Percentiles rank a stretch among this genome's conserved stretches.
phyloP scores from a whole-genome alignment of 2,888 invertebrate genomes.

The Brachypalpus laphriformis region DNA sequence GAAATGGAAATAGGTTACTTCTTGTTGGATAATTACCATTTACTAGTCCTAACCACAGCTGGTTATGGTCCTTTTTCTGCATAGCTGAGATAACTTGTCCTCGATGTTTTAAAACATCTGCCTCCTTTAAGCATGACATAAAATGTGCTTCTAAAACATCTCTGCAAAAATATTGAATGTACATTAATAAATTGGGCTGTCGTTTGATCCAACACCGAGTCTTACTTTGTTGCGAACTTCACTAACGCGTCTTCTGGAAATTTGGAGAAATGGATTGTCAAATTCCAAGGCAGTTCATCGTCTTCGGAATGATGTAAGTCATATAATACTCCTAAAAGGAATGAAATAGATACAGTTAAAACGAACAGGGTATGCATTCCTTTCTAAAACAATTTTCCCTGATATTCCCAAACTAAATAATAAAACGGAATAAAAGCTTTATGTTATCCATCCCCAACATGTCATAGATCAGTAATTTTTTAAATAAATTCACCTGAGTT shows the following conservation, averaged over 20 bases:
- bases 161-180: constrained; percentile 84
- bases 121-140: constrained; percentile 98
- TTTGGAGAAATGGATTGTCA: constrained; percentile 97
- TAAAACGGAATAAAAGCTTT: too few relatives aligned
- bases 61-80: constrained; percentile 98
- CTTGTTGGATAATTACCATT: constrained; percentile 86
- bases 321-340: constrained; percentile 95
- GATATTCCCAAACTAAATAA: too few relatives aligned
- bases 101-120: constrained; percentile 98
- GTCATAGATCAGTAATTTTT: too few relatives aligned
- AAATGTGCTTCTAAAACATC: constrained; percentile 97
- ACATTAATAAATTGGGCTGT: not conserved
- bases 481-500: too few relatives aligned
- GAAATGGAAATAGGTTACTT: not conserved
- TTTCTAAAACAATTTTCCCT: too few relatives aligned
- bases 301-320: constrained; percentile 90
- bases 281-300: constrained; percentile 93
- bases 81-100: constrained; percentile 94
- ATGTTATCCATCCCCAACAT: too few relatives aligned
- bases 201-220: too few relatives aligned
- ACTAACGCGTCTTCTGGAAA: constrained; percentile 96
- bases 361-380: too few relatives aligned
- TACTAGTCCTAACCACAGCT: constrained; percentile 96
- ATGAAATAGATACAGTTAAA: too few relatives aligned
- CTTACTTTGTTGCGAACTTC: constrained; percentile 91